A percentile compares a stretch with the other conserved stretches of the same genome.
Evolutionary conservation across 2,113 vertebrate species (phyloP).

Genomic region (Lethenteron camtschaticum): DNA sequence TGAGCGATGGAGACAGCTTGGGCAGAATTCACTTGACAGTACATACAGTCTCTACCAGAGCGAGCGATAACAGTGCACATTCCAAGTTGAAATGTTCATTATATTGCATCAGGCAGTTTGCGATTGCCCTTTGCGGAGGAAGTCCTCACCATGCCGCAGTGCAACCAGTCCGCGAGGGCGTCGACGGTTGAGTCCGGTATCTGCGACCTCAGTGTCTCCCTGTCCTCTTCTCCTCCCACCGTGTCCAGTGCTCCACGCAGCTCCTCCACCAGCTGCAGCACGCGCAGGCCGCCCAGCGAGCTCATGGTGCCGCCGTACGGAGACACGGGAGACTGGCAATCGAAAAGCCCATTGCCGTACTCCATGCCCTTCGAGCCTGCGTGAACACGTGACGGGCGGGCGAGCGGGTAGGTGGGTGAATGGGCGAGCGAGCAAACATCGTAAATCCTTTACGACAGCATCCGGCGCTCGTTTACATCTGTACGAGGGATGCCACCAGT

Average conservation of each 20-base stretch:
- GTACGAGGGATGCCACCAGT: no score
- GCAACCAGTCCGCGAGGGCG: constrained; percentile 56
- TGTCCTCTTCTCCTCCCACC: constrained; percentile 73
- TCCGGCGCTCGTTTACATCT: no score
- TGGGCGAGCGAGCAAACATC: no score
- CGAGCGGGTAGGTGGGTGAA: no score
- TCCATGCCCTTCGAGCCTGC: constrained; percentile 82
- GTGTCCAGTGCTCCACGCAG: constrained; percentile 53
- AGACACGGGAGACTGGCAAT: constrained; percentile 85
- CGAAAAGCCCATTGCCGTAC: constrained; percentile 76
- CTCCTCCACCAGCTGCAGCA: constrained; percentile 66
- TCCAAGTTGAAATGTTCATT: constrained; percentile 7
- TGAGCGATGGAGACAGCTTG: not conserved
- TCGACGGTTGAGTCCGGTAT: constrained; percentile 62
- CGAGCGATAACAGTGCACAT: not conserved
- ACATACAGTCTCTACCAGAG: not conserved
- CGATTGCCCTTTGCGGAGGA: no score
- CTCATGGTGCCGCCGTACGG: constrained; percentile 27
- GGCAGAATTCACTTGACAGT: not conserved
- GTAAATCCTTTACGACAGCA: no score
- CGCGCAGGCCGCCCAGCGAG: constrained; percentile 53
- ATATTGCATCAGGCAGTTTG: not conserved
- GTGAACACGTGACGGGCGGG: not conserved
- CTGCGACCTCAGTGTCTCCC: constrained; percentile 64
- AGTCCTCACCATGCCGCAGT: constrained; percentile 47